These are phyloP conservation scores for Rhagonycha fulva DNA, from an alignment of 2,888 invertebrate species.

Conservation along the genomic window DNA sequence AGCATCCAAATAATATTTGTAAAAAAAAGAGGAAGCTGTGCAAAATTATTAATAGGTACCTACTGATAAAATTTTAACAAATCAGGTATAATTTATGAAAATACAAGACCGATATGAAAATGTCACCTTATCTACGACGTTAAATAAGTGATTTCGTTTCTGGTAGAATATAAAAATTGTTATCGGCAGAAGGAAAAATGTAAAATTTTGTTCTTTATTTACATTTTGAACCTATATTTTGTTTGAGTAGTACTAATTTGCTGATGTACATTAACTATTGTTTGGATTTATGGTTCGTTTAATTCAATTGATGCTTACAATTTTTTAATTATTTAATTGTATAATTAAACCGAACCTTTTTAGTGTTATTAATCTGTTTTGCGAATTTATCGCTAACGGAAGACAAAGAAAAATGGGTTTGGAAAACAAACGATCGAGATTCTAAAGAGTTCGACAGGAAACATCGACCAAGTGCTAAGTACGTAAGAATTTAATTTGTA, in stretches of 20 bases:
- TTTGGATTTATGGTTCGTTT: background rate
- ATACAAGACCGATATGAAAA: background rate
- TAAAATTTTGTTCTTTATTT: background rate
- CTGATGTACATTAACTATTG: background rate
- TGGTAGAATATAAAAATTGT: background rate
- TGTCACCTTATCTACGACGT: background rate
- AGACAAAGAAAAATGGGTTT: constrained; percentile 56
- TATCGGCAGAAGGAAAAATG: background rate
- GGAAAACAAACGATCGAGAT: constrained; percentile 47
- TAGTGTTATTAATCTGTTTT: background rate
- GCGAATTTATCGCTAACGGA: constrained; percentile 8
- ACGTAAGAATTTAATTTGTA: constrained; percentile 11
- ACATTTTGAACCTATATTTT: background rate
- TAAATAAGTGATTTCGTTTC: background rate
- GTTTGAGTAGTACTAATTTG: background rate
- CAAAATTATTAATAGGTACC: too few relatives aligned
- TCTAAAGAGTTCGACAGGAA: constrained; percentile 11
- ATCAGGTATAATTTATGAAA: background rate
- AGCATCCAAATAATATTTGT: background rate
- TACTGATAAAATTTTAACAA: background rate
- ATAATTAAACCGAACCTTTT: background rate
- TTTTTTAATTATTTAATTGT: background rate
- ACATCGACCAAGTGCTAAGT: constrained; percentile 1
- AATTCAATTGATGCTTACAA: background rate
- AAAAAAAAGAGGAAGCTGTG: too few relatives aligned